Conservation (phyloP, 1,140 invertebrate species). For the Drosophila arizonae region DNA sequence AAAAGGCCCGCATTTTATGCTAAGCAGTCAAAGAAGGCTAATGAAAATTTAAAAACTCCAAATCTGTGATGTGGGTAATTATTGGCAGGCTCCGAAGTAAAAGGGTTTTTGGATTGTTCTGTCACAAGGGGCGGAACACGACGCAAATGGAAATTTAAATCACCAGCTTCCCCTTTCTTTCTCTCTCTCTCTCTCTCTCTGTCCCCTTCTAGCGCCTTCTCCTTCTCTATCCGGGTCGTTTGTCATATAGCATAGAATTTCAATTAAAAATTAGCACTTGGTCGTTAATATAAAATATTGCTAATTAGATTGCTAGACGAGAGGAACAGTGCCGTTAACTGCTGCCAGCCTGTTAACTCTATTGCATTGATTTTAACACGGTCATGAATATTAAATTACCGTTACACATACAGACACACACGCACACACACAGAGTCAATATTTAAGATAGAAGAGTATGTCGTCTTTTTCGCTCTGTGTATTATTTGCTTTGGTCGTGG, state of each 20-base stretch:
- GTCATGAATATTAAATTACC: conserved; percentile 82
- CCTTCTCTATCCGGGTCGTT: no score
- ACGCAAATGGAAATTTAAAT: neutral
- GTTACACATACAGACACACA: conserved; percentile 36
- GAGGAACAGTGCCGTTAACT: conserved; percentile 45
- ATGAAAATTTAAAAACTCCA: conserved; percentile 6
- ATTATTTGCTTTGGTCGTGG: conserved; percentile 42
- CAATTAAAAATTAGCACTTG: conserved; percentile 78
- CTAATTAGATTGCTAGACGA: conserved; percentile 68
- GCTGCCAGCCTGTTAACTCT: conserved; percentile 42
- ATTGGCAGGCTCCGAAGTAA: conserved; percentile 49
- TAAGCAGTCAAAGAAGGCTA: neutral
- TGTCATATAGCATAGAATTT: conserved; percentile 61
- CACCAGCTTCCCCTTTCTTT: neutral
- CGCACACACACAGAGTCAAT: conserved; percentile 9
- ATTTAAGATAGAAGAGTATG: conserved; percentile 4
- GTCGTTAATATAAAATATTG: conserved; percentile 78
- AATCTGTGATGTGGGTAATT: conserved; percentile 74
- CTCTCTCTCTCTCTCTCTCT: neutral
- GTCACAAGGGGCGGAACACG: neutral
- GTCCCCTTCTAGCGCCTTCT: neutral
- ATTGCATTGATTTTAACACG: conserved; percentile 76
- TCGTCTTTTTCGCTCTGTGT: conserved; percentile 36
- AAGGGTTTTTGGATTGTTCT: conserved; percentile 54
- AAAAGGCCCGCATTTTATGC: conserved; percentile 8